These are phyloP conservation scores for Agriopis marginaria DNA, from an alignment of 2,888 invertebrate species.

Conservation along the genomic window DNA sequence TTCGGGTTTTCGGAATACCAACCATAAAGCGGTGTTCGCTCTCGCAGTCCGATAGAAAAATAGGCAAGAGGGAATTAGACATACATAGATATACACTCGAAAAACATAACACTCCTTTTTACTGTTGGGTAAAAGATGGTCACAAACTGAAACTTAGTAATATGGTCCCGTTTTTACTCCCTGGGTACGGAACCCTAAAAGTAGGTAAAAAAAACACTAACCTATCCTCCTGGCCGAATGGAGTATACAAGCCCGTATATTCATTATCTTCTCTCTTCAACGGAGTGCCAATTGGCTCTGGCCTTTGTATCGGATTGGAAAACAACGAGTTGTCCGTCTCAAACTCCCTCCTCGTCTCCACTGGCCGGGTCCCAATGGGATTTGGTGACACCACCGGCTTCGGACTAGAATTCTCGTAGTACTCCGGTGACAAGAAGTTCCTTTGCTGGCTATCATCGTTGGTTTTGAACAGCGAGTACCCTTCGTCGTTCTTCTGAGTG, in stretches of 20 bases:
- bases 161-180: no score
- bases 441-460: constrained; percentile 67
- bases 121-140: no score
- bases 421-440: constrained; percentile 70
- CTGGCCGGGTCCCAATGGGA: constrained; percentile 76
- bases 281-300: constrained; percentile 70
- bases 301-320: constrained; percentile 66
- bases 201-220: not conserved
- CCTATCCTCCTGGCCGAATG: constrained; percentile 74
- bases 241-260: constrained; percentile 66
- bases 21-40: no score
- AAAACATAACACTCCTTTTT: no score
- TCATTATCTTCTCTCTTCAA: constrained; percentile 41
- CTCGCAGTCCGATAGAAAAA: no score
- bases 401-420: constrained; percentile 64
- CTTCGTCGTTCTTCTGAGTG: constrained; percentile 80
- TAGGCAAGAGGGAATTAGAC: no score
- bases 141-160: no score
- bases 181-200: no score
- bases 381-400: constrained; percentile 75
- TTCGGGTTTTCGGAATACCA: no score
- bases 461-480: constrained; percentile 77
- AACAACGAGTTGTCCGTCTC: constrained; percentile 70
- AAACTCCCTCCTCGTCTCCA: constrained; percentile 54
- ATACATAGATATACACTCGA: no score